Conservation (phyloP, 2,797 vertebrate genomes). For the Lagocephalus sceleratus region DNA sequence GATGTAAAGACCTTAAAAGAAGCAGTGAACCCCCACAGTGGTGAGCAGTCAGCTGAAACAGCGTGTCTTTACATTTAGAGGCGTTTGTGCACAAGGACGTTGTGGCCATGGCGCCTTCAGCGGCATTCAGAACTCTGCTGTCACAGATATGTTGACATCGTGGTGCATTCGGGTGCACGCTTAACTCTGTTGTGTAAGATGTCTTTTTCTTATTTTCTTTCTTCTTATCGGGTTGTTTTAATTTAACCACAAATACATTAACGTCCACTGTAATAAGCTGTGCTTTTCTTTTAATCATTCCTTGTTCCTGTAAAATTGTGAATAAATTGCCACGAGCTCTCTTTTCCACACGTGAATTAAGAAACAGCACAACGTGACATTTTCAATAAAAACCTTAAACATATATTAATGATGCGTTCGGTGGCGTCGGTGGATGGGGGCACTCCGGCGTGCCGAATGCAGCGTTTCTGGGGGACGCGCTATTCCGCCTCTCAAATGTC, state of each 20-base stretch:
- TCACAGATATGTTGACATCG: not conserved
- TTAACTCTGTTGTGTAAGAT: not conserved
- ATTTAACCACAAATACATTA: too few species aligned
- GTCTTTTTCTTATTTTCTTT: too few species aligned
- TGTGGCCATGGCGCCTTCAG: too few species aligned
- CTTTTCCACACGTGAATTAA: conserved; percentile 1
- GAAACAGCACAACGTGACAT: conserved; percentile 19
- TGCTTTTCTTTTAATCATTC: too few species aligned
- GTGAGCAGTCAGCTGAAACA: too few species aligned
- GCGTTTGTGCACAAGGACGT: not conserved
- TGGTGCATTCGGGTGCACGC: not conserved
- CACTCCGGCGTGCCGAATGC: conserved; percentile 6
- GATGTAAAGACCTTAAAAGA: conserved; percentile 58
- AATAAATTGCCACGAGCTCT: too few species aligned
- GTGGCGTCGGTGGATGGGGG: conserved; percentile 4
- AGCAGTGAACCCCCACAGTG: not conserved
- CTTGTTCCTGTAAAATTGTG: too few species aligned
- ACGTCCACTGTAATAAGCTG: too few species aligned
- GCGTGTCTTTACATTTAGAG: too few species aligned
- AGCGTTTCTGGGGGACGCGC: conserved; percentile 44
- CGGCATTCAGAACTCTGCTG: not conserved
- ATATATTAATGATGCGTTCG: conserved; percentile 14
- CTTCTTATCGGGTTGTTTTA: too few species aligned
- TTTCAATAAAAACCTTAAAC: conserved; percentile 26
- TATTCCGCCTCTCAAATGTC: conserved; percentile 53